Evolutionary conservation across 2,113 vertebrate species (phyloP), one percentile per base, ranked within the genome.

Genomic region (Nibea albiflora): DNA sequence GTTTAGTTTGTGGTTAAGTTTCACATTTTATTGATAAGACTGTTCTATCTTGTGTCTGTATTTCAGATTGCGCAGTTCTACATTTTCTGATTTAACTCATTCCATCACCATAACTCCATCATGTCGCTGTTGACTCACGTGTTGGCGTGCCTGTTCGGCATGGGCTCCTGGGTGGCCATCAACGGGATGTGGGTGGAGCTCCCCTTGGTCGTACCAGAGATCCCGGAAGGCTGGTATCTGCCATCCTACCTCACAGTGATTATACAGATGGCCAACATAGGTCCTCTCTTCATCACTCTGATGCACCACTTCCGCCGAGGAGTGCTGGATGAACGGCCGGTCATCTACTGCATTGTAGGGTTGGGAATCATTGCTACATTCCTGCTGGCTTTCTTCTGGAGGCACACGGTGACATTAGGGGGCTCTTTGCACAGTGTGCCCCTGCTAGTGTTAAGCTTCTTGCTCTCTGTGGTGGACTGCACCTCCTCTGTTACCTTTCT

Each of bases 111-210:
- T 58, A 44, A 53, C 52, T 35, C 50, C 86, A 87, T 81, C 82
- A 97, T 96, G 96, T 93, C 93, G 1, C 80, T 95, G 71, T 28
- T 94, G 20, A 92, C 95, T 39, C 96, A 97, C 9, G 56, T 92
- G 5, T 85, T 97, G 77, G 92, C 93, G 0, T 95, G 95, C 85
- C 90, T 96, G 19, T 95, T 97, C 20, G 96, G 96, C 19, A 95
- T 95, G 57, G 96, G 96, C 58, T 96, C 96, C 63, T 97, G 96
- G 96, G 95, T 96, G 52, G 96, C 96, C 78, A 96, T 97, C 88
- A 97, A 97, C 22, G 96, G 96, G 24, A 93, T 97, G 91, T 97
- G 96, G 96, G 96, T 97, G 79, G 96, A 97, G 85, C 94, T 97
- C 4, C 96, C 96, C 5, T 82, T 97, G 42, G 35, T 97, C 0